Evolutionary conservation across 2,888 invertebrate genomes (phyloP), one percentile per base, ranked within the genome.

Genomic region (Polydrusus cervinus): DNA sequence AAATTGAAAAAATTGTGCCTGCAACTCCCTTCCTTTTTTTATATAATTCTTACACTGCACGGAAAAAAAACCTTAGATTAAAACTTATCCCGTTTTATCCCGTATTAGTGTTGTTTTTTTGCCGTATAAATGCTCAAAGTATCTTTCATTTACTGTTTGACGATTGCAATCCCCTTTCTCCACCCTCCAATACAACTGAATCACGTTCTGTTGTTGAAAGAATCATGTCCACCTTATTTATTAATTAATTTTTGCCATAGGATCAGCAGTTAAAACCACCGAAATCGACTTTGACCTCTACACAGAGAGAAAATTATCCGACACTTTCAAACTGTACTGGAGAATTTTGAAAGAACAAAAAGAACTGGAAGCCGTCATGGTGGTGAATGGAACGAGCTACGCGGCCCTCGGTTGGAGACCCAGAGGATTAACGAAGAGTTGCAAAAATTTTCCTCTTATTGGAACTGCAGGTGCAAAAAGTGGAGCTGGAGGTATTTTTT

Each of bases 341-440:
- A 90, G 94, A 65, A 90, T 97, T 49, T 84, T 97, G 57, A 92
- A 93, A 82, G 95, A 95, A 75, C 91, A 92, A 40, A 91, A 91
- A n/a, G 97, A 98, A 87, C 89, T 98, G 30, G 98, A 98, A 86
- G 90, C 97, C 25, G 91, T 97, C 0, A 91, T 97, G 87, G 91
- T 93, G 61, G 96, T 94, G n/a, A 96, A 97, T 80, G 93, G 96
- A 1, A 94, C 94, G 0, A 94, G 96, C 13, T 98, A 96, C 89
- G 93, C 93, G 3, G 96, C 93, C 8, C 81, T 98, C 7, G 98
- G 98, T n/a, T 98, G 98, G 97, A 90, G 97, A 70, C 97, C 98
- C 0, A 90, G 89, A 49, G 90, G 90, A 10, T 83, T 95, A 70
- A 94, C 93, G 0, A 91, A 93, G 18, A 89, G 91, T 67, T 96